Conservation (phyloP, 2,113 vertebrate genomes). For the Myiozetetes cayanensis region DNA sequence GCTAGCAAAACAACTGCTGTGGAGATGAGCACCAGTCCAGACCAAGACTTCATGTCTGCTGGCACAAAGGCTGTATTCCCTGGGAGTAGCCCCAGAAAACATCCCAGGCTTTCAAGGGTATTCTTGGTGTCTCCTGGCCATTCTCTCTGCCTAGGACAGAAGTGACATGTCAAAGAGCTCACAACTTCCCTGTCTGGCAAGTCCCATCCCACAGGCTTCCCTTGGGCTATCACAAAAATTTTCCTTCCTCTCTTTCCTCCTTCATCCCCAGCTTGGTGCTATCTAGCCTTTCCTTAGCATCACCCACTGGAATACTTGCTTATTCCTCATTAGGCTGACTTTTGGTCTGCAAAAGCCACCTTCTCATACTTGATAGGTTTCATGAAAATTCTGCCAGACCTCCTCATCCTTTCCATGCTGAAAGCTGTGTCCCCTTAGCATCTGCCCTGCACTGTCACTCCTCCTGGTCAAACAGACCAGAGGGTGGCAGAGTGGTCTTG, state of each 20-base stretch:
- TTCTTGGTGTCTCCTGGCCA: neutral
- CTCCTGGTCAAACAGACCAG: neutral
- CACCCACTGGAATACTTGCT: neutral
- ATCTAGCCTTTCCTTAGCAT: neutral
- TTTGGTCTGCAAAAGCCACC: neutral
- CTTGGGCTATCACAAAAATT: neutral
- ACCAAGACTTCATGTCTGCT: neutral
- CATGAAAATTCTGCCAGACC: neutral
- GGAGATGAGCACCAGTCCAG: neutral
- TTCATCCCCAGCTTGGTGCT: neutral
- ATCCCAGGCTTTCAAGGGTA: neutral
- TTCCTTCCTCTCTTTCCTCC: neutral
- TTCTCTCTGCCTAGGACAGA: neutral
- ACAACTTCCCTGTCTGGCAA: neutral
- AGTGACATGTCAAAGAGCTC: neutral
- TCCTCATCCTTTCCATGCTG: neutral
- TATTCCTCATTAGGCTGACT: neutral
- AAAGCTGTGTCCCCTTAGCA: neutral
- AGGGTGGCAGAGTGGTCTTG: neutral
- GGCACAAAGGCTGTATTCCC: fast-evolving
- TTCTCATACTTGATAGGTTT: neutral
- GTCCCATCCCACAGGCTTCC: neutral
- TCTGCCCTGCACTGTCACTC: neutral
- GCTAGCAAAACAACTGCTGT: neutral
- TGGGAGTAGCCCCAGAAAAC: neutral